phyloP scores from a whole-genome alignment of 2,113 vertebrate genomes.

The Delphinus delphis region DNA sequence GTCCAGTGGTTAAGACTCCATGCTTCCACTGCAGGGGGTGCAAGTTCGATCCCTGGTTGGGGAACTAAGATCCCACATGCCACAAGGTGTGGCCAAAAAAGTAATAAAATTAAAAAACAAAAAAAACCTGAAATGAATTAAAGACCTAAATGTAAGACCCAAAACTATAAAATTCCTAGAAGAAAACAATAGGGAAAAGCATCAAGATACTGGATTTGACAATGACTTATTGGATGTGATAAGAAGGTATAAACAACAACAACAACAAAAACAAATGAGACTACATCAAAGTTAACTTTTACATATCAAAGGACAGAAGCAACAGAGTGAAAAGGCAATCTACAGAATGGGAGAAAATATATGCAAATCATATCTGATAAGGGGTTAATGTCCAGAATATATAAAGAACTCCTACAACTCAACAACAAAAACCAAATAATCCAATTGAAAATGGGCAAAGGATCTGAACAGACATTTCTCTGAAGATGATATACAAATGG shows the following conservation, averaged over 20 bases:
- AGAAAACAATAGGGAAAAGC: neutral
- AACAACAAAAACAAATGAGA: neutral
- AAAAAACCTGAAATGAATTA: neutral
- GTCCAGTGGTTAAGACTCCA: too few species aligned
- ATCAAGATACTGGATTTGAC: neutral
- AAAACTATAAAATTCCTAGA: neutral
- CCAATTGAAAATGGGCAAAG: neutral
- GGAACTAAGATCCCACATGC: too few species aligned
- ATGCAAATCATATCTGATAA: neutral
- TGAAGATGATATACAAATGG: conserved; percentile 2
- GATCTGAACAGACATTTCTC: neutral
- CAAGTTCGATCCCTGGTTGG: too few species aligned
- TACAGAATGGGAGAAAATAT: neutral
- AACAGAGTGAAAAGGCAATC: neutral
- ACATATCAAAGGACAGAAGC: neutral
- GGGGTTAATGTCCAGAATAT: neutral
- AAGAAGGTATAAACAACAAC: neutral
- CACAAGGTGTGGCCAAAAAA: too few species aligned
- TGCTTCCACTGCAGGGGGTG: too few species aligned
- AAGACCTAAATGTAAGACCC: neutral
- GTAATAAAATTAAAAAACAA: too few species aligned
- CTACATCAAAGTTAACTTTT: neutral
- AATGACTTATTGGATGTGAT: conserved; percentile 8
- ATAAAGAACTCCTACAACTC: neutral
- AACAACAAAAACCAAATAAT: neutral